Evolutionary conservation across 1,140 invertebrate genomes (phyloP).

Genomic region (Brachionus paranguensis): DNA sequence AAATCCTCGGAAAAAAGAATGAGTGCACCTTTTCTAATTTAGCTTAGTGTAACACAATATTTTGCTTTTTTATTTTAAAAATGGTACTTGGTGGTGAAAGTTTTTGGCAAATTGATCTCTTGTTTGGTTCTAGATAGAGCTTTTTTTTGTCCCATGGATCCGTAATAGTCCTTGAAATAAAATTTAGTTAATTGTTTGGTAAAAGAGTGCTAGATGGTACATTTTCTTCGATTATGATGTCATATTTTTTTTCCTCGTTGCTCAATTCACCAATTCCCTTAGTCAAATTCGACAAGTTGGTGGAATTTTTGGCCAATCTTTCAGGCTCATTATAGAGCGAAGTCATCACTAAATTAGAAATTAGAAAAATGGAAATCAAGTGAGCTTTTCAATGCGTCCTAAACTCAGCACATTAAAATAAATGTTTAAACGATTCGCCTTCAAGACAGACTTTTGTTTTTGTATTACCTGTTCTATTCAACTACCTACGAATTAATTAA

Average conservation of each 20-base stretch:
- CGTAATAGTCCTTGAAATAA: background rate
- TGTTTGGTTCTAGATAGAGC: background rate
- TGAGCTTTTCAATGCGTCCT: slow-evolving; percentile 12
- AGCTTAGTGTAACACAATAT: background rate
- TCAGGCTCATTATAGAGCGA: background rate
- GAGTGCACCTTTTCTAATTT: background rate
- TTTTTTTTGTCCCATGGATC: background rate
- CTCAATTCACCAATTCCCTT: slow-evolving; percentile 2
- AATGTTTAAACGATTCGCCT: slow-evolving; percentile 18
- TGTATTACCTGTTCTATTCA: slow-evolving; percentile 11
- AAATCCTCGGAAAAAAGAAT: slow-evolving; percentile 2
- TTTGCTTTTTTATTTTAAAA: no score
- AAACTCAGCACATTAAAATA: background rate
- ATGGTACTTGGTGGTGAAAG: background rate
- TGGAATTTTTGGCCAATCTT: background rate
- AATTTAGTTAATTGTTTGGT: background rate
- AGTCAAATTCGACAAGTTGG: slow-evolving; percentile 2
- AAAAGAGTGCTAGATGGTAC: background rate
- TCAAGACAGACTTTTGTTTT: background rate
- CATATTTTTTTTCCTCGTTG: slow-evolving; percentile 9
- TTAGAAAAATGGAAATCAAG: background rate
- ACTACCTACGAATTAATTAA: background rate
- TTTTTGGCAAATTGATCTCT: slow-evolving; percentile 20
- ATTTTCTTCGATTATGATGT: background rate
- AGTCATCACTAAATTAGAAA: background rate